phyloP scores from a whole-genome alignment of 2,113 vertebrate species.

The Mastomys natalensis region DNA sequence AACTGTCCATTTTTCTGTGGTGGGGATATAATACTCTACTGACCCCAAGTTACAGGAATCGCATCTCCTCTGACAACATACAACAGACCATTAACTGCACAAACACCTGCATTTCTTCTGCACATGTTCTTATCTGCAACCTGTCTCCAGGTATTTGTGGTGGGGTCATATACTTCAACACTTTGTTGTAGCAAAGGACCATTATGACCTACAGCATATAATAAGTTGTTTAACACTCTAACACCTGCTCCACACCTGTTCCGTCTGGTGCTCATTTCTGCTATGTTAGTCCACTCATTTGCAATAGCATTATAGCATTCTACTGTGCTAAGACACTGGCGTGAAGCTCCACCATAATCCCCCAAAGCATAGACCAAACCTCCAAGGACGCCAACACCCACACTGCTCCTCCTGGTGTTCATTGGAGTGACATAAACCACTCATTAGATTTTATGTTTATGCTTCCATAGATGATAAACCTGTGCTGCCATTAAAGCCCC shows the following conservation, averaged over 20 bases:
- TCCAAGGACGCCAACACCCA: constrained; percentile 97
- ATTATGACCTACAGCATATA: constrained; percentile 97
- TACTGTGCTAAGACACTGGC: constrained; percentile 98
- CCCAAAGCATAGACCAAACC: constrained; percentile 83
- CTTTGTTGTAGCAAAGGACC: constrained; percentile 98
- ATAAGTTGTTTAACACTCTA: constrained; percentile 95
- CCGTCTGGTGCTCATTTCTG: constrained; percentile 97
- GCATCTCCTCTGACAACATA: too few relatives aligned
- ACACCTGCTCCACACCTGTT: constrained; percentile 96
- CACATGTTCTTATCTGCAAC: constrained; percentile 99
- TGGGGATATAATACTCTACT: too few relatives aligned
- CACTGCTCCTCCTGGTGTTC: constrained; percentile 98
- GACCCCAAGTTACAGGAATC: too few relatives aligned
- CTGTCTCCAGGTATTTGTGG: constrained; percentile 93
- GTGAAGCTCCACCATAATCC: too few relatives aligned
- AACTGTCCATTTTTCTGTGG: too few relatives aligned
- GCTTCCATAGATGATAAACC: too few relatives aligned
- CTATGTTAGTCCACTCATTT: constrained; percentile 94
- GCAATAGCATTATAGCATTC: constrained; percentile 94
- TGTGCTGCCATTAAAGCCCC: constrained; percentile 88
- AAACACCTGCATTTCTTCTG: constrained; percentile 95
- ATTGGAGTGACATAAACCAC: constrained; percentile 98
- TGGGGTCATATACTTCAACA: constrained; percentile 95
- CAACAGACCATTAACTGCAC: too few relatives aligned
- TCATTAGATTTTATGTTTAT: constrained; percentile 93